phyloP scores from a whole-genome alignment of 1,140 invertebrate genomes.

The Cotesia chilonis region DNA sequence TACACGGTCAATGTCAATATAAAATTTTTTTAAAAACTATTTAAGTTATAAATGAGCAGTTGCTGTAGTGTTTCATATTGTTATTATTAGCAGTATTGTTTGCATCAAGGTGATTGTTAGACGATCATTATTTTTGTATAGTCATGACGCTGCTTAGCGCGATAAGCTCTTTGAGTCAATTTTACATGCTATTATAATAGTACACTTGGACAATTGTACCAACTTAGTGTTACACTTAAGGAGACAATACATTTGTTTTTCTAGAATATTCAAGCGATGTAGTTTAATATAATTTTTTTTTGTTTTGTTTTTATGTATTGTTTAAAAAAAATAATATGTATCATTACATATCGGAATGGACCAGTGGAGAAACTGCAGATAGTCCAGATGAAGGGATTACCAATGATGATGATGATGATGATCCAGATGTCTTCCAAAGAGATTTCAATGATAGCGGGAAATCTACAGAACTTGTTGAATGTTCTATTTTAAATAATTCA shows the following conservation, averaged over 20 bases:
- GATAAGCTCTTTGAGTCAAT: constrained; percentile 21
- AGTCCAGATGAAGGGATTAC: constrained; percentile 3
- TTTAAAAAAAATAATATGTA: constrained; percentile 1
- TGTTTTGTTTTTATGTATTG: not conserved
- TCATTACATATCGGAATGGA: constrained; percentile 14
- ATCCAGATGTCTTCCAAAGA: not conserved
- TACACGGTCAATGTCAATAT: too few species aligned
- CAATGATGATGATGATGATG: not conserved
- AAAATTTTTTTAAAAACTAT: too few species aligned
- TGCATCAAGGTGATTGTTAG: constrained; percentile 18
- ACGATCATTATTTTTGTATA: constrained; percentile 18
- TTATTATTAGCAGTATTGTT: constrained; percentile 4
- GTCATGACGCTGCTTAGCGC: constrained; percentile 11
- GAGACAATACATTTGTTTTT: not conserved
- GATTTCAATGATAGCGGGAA: not conserved
- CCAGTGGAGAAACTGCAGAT: not conserved
- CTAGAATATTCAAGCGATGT: not conserved
- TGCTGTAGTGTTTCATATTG: not conserved
- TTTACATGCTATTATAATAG: constrained; percentile 15
- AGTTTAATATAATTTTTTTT: too few species aligned
- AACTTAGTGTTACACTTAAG: not conserved
- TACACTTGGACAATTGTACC: not conserved
- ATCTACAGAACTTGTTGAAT: constrained; percentile 6
- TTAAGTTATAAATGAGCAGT: too few species aligned
- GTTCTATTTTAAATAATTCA: not conserved